Base-by-base conservation (phyloP, 2,113 vertebrate species). In the Bubo bubo region DNA sequence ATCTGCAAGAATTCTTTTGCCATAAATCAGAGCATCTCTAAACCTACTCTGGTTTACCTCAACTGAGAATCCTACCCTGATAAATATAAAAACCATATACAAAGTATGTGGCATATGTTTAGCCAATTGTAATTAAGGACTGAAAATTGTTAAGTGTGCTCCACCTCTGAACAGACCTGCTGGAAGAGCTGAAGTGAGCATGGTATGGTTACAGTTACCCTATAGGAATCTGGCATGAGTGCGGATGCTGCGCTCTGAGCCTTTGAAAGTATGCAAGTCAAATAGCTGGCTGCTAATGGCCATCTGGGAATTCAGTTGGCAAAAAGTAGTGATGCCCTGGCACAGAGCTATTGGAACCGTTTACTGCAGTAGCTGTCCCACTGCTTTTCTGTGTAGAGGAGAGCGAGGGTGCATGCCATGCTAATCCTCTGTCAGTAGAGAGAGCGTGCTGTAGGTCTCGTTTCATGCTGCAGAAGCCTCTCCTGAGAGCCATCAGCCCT, bases 221-320 rank as follows among this genome's bases (percentile, higher is more conserved):
- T 53, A 45, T 11, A 71, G 94, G 88, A 74, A 79, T 73, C 73
- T 95, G 91, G 83, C 17, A 0, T n/a, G 59, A 37, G 3, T 5
- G 79, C 55, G 77, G 47, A 35, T 20, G 8, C 53, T 58, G 60
- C 2, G 9, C 63, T 73, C 77, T 2, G 9, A 79, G 71, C n/a
- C 75, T 68, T 39, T 84, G 32, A 10, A 92, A 70, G 37, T 14
- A 37, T n/a, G 12, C 47, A 52, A 68, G 75, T 80, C 62, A 70
- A 71, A 71, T 95, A 74, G 68, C 88, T 89, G 86, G 76, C 91
- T 72, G 83, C 79, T 94, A 84, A 94, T 72, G 88, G 86, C 94
- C 94, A 91, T 92, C 88, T 94, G 91, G 94, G 95, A 92, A 68
- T 87, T 68, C 21, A 30, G 7, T 0, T 81, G 75, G 83, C 75